These are phyloP conservation scores for Leptonema lineaticorne DNA, from an alignment of 1,140 invertebrate genomes.

Conservation along the genomic window DNA sequence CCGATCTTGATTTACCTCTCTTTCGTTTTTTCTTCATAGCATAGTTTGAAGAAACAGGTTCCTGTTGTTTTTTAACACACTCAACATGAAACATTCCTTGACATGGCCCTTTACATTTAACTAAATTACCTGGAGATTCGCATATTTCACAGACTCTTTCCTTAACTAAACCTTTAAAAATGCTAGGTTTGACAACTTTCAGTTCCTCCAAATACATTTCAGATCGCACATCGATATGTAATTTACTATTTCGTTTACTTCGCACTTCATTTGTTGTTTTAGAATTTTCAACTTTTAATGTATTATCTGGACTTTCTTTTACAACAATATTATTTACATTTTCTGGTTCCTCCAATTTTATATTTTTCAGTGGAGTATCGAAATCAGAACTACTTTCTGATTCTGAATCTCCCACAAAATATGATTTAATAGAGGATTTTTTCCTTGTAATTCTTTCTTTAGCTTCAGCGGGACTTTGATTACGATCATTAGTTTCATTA, in stretches of 20 bases:
- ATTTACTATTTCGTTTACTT: not conserved
- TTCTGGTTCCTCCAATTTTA: not conserved
- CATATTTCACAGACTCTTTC: conserved; percentile 70
- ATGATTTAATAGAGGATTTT: conserved; percentile 33
- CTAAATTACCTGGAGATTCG: conserved; percentile 59
- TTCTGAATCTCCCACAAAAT: conserved; percentile 38
- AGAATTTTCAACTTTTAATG: not conserved
- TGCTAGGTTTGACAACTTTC: conserved; percentile 53
- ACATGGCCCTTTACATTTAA: conserved; percentile 65
- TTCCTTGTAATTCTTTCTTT: conserved; percentile 33
- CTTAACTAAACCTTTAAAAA: conserved; percentile 61
- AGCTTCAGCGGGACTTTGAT: conserved; percentile 19
- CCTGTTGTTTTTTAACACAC: conserved; percentile 48
- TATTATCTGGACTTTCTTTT: not conserved
- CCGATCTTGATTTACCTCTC: conserved; percentile 39
- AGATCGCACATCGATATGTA: not conserved
- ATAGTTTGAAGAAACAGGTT: conserved; percentile 41
- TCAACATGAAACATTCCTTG: conserved; percentile 56
- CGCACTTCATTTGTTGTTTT: not conserved
- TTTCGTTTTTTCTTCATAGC: conserved; percentile 48
- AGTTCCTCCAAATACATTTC: conserved; percentile 42
- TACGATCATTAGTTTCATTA: conserved; percentile 2
- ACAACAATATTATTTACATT: not conserved
- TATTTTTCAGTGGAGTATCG: conserved; percentile 40
- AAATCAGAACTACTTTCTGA: conserved; percentile 35